Evolutionary conservation across 2,113 vertebrate genomes (phyloP), one percentile per base, ranked within the genome.

Genomic region (Probosciger aterrimus): DNA sequence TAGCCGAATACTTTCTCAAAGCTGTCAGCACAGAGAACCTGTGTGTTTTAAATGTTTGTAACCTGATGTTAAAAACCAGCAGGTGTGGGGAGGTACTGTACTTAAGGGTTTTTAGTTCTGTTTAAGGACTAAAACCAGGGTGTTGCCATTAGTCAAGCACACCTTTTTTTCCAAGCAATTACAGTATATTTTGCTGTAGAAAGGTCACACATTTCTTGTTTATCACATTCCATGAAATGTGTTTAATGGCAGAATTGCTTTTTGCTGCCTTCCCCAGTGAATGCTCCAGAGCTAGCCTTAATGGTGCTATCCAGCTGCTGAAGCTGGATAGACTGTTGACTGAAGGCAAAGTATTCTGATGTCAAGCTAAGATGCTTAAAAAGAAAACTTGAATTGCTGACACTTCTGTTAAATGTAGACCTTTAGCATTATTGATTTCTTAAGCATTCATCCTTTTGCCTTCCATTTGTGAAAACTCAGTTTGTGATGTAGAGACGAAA

Each of bases 11-110:
- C 27, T 93, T 84, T 35, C 63, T 82, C 9, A 15, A 68, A 94
- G 49, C 60, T 91, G 41, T 57, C 89, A 88, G 86, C 76, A 59
- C 60, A 75, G 73, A 68, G 73, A 86, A 82, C 16, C 31, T 28
- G 41, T 46, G 50, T 37, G 37, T 76, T 93, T 93, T 44, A 80
- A 68, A 28, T 87, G 59, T 92, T 78, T 90, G 83, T 83, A 88
- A 86, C 30, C 60, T 63, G 46, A 83, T 83, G 53, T 90, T 74
- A 55, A 84, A 95, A 95, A 67, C 43, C 89, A 91, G 91, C 62
- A 20, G 28, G 47, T 68, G 57, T 55, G 64, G 37, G 62, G 68
- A 86, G 60, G 52, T 81, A 39, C 39, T 79, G 30, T 78, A 59
- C 4, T 17, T 91, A 53, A 52, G 25, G 30, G 3, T 55, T 82